Evolutionary conservation across 2,797 vertebrate species (phyloP).

Genomic region (Artibeus lituratus): DNA sequence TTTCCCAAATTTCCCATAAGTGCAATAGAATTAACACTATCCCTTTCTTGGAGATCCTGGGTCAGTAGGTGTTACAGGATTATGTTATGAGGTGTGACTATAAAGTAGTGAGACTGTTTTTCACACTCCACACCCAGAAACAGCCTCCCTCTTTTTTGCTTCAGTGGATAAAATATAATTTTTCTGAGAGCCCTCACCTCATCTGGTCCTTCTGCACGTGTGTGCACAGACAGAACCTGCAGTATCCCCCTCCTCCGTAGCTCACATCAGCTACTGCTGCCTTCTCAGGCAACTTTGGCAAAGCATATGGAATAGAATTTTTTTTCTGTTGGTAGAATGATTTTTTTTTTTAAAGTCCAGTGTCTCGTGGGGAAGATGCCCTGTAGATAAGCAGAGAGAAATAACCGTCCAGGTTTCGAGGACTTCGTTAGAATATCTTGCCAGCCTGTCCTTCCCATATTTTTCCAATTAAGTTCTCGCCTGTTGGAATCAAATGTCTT

Average conservation of each 20-base stretch:
- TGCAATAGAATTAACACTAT: constrained; percentile 73
- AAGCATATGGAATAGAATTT: neutral
- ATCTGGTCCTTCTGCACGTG: neutral
- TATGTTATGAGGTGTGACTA: constrained; percentile 75
- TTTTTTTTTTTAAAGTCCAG: neutral
- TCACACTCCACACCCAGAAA: constrained; percentile 67
- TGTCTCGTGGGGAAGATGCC: constrained; percentile 23
- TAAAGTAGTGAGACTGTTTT: constrained; percentile 71
- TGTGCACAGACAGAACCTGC: neutral
- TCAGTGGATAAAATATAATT: constrained; percentile 50
- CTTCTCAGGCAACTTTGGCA: neutral
- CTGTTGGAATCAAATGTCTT: constrained; percentile 62
- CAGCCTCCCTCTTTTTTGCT: constrained; percentile 50
- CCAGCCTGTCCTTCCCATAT: constrained; percentile 48
- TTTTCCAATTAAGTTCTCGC: constrained; percentile 62
- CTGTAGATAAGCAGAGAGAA: constrained; percentile 30
- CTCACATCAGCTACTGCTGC: neutral
- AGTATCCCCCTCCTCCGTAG: neutral
- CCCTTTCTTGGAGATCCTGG: constrained; percentile 66
- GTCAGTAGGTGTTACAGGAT: constrained; percentile 73
- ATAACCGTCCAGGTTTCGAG: neutral
- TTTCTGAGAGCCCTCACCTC: neutral
- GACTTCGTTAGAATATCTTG: constrained; percentile 22
- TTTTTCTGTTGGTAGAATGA: neutral
- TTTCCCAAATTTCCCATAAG: constrained; percentile 62